Base-by-base conservation (phyloP, 2,113 vertebrate genomes). In the Brevimyrus niger region DNA sequence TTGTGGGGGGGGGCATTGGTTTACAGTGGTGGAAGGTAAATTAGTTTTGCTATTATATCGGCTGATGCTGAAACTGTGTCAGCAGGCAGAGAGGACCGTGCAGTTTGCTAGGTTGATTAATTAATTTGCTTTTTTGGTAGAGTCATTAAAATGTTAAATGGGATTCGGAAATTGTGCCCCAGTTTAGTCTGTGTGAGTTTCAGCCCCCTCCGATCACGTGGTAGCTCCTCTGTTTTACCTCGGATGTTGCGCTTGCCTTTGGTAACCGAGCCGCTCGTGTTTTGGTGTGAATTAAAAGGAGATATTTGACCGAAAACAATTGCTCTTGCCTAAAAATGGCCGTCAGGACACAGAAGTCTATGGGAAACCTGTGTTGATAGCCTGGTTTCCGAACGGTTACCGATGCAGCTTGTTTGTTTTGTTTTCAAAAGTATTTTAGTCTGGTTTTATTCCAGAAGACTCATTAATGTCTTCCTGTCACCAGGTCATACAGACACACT, bases 111-210 rank as follows among this genome's bases (percentile, higher is more conserved):
- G 88, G 84, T 61, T 86, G 90, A 92, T 91, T 91, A 92, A 92
- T 93, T 92, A 93, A 91, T 90, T 92, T 92, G 91, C 88, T 89
- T 93, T 92, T 91, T 87, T 91, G 90, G 91, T 90, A 89, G 88
- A 65, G 91, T 93, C 91, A 91, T 92, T 92, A 92, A 85, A 91
- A 47, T 50, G 85, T 89, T 91, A 91, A 90, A 91, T 73, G 91
- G 92, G 93, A 91, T 91, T 90, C 89, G 89, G 88, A 87, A 89
- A 85, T 46, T 88, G 82, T 91, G 92, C n/a, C 91, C 93, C 92
- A 92, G 90, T 91, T 92, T 90, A 89, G 89, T 58, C 84, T 44
- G 85, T 86, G 35, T 89, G 5, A 11, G 48, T 84, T 87, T 89
- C 13, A 47, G 51, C 42, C 47, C 27, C 1, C 31, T 47, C 3